A percentile compares a stretch with the other conserved stretches of the same genome.
These are phyloP conservation scores for Lepidotrigona ventralis DNA, from an alignment of 1,140 invertebrate species.

Conservation along the genomic window DNA sequence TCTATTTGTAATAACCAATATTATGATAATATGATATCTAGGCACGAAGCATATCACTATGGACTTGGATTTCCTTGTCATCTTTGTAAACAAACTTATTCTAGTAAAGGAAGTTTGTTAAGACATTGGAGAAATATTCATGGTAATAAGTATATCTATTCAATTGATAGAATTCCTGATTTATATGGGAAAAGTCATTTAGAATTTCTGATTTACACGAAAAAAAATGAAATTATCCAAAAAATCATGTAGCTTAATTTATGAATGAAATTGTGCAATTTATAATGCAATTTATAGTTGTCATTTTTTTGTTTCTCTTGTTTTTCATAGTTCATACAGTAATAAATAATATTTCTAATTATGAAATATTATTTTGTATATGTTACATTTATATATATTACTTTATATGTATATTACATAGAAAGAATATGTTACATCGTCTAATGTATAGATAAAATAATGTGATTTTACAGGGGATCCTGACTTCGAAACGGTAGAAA, in stretches of 20 bases:
- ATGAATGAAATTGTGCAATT: not conserved
- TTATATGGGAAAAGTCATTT: not conserved
- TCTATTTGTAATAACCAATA: constrained; percentile 61
- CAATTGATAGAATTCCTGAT: no score
- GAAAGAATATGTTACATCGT: not conserved
- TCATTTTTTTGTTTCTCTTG: not conserved
- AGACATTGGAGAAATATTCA: constrained; percentile 1
- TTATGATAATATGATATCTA: constrained; percentile 48
- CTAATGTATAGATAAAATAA: not conserved
- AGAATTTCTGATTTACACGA: not conserved
- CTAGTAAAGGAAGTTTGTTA: not conserved
- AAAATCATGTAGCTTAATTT: not conserved
- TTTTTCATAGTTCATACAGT: not conserved
- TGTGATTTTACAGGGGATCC: not conserved
- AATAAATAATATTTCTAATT: not conserved
- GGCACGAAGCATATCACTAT: constrained; percentile 71
- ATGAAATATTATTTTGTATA: not conserved
- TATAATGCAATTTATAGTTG: not conserved
- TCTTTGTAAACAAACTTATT: constrained; percentile 66
- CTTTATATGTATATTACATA: not conserved
- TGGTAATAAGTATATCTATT: no score
- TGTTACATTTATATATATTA: not conserved
- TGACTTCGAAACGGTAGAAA: no score
- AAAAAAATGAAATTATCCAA: not conserved
- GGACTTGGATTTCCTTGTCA: constrained; percentile 74